Percentiles rank a stretch among this genome's conserved stretches.
Conservation (phyloP, 2,113 vertebrate species). For the Perca schrenkii region DNA sequence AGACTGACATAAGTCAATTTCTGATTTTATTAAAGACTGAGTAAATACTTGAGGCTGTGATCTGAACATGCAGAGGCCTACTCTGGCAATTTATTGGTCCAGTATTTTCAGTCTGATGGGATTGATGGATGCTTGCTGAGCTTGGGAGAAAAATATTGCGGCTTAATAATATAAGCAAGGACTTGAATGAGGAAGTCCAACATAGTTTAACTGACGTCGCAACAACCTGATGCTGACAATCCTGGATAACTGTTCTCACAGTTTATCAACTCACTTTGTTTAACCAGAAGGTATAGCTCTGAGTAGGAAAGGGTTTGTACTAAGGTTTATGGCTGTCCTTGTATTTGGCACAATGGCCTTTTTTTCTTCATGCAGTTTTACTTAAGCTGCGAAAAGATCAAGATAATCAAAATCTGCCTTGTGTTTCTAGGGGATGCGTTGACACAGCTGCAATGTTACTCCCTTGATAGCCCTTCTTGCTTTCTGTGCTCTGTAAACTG, state of each 20-base stretch:
- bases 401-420: not conserved
- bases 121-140: not conserved
- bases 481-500: not conserved
- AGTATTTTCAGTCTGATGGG: not conserved
- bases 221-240: too few relatives aligned
- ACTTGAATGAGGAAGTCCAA: not conserved
- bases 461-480: not conserved
- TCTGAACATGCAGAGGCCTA: not conserved
- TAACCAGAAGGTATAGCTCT: not conserved
- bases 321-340: not conserved
- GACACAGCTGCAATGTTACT: not conserved
- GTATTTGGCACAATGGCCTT: not conserved
- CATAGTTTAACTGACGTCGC: not conserved
- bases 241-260: not conserved
- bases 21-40: not conserved
- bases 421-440: not conserved
- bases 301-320: not conserved
- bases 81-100: not conserved
- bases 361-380: not conserved
- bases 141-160: not conserved
- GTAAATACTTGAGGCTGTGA: not conserved
- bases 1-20: not conserved
- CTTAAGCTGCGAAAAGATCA: not conserved
- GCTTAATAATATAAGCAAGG: not conserved
- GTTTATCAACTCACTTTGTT: not conserved